Percentiles rank a stretch among this genome's conserved stretches.
phyloP scores from a whole-genome alignment of 2,113 vertebrate genomes.

The Vanacampus margaritifer region DNA sequence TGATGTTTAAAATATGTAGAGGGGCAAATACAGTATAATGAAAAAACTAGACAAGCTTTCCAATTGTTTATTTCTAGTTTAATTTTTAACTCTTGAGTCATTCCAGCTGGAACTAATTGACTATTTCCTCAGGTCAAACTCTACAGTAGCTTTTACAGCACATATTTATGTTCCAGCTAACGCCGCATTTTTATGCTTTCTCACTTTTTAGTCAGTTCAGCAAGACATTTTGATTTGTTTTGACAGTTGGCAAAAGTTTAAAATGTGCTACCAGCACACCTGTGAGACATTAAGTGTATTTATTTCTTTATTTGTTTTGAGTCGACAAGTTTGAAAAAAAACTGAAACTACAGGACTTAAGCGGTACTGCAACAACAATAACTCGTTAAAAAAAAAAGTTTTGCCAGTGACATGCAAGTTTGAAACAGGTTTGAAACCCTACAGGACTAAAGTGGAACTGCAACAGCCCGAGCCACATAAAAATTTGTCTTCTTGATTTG shows the following conservation, averaged over 20 bases:
- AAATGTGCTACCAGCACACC: background rate
- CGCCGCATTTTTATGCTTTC: no score
- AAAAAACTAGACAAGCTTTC: background rate
- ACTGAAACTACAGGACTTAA: no score
- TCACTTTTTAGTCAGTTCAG: background rate
- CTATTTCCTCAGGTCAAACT: slow-evolving; percentile 3
- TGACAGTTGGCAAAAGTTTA: no score
- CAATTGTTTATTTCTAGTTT: background rate
- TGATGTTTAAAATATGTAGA: no score
- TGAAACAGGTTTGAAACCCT: background rate
- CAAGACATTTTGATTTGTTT: no score
- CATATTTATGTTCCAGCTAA: background rate
- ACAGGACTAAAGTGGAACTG: background rate
- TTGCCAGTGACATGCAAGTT: no score
- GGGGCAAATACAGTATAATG: background rate
- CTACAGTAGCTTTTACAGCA: slow-evolving; percentile 1
- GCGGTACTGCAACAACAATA: no score
- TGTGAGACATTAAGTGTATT: no score
- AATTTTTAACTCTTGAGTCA: background rate
- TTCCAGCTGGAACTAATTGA: slow-evolving; percentile 1
- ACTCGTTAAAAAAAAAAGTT: no score
- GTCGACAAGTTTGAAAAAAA: no score
- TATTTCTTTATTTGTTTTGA: no score
- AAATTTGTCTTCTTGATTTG: no score
- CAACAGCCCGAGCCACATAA: background rate